phyloP scores from a whole-genome alignment of 2,113 vertebrate species.

The Bos taurus region ARS-UCD2.0 NC_037357.1:98494501-98495000 shows the following conservation, averaged over 20 bases:
- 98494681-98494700: not conserved
- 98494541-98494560: not conserved
- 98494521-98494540: not conserved
- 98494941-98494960: not conserved
- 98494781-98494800: not conserved
- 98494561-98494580: not conserved
- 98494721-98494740: not conserved
- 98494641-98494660: not conserved
- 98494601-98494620: not conserved
- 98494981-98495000: not conserved
- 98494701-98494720: not conserved
- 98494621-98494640: not conserved
- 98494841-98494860: not conserved
- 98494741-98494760: not conserved
- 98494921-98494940: not conserved
- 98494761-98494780: not conserved
- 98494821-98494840: not conserved
- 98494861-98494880: not conserved
- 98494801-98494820: not conserved
- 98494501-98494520: not conserved
- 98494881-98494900: not conserved
- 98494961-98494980: not conserved
- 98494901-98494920: not conserved
- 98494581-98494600: not conserved
- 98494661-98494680: not conserved